Conservation (phyloP, 2,888 invertebrate genomes). For the Emmelina monodactyla region DNA sequence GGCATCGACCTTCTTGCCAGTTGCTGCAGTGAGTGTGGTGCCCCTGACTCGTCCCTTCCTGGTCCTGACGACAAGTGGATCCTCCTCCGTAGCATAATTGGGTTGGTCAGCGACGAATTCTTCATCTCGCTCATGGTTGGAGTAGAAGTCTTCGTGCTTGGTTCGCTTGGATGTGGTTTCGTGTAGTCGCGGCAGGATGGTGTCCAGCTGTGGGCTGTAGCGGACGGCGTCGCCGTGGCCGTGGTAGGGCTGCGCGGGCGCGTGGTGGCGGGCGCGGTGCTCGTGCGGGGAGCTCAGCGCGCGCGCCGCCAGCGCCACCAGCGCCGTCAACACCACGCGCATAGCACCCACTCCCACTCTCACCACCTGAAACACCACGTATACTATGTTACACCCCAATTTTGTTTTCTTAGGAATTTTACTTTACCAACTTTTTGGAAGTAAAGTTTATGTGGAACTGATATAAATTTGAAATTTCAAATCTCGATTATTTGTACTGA, state of each 20-base stretch:
- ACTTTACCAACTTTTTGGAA: too few relatives aligned
- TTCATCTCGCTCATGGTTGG: conserved; percentile 42
- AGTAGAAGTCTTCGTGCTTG: conserved; percentile 46
- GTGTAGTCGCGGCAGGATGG: conserved; percentile 52
- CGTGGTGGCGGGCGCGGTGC: conserved; percentile 56
- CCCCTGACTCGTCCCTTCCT: conserved; percentile 81
- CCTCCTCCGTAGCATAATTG: conserved; percentile 58
- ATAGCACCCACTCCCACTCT: conserved; percentile 52
- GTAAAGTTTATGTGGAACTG: too few relatives aligned
- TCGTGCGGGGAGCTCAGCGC: conserved; percentile 54
- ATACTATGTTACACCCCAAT: too few relatives aligned
- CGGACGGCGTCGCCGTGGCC: conserved; percentile 65
- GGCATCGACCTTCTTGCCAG: conserved; percentile 82
- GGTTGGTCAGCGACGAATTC: conserved; percentile 54
- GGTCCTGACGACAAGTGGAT: conserved; percentile 78
- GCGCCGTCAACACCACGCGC: conserved; percentile 58
- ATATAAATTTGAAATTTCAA: too few relatives aligned
- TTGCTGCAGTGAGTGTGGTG: conserved; percentile 75
- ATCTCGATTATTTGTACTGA: too few relatives aligned
- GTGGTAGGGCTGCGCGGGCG: conserved; percentile 53
- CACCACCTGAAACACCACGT: conserved; percentile 53
- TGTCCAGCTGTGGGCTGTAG: conserved; percentile 62
- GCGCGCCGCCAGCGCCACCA: conserved; percentile 56
- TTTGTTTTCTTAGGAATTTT: too few relatives aligned
- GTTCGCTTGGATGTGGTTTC: conserved; percentile 48